Evolutionary conservation across 2,113 vertebrate genomes (phyloP), one percentile per base, ranked within the genome.

Genomic region (Pica pica): DNA sequence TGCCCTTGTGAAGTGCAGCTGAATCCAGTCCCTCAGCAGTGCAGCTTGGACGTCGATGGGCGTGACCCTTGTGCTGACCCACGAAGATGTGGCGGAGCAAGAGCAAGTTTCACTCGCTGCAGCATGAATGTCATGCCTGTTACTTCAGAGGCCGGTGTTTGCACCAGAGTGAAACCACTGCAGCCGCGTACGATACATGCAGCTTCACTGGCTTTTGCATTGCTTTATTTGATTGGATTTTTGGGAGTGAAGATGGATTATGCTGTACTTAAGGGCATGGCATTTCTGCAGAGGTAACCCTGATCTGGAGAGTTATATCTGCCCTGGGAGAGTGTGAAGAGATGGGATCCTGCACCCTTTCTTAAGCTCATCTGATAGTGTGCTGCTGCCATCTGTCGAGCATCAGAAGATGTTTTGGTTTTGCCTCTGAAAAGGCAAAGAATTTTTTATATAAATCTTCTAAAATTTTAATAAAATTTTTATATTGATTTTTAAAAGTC

Each of bases 381-480:
- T 95, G 86, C 94, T 97, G 94, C 95, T 96, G 96, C 96, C 96
- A 94, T 49, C 96, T 96, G 87, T 28, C 8, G 96, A 50, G 8
- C n/a, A 7, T 44, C 56, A 42, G 57, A 65, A 50, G 52, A 59
- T 3, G 1, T 41, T 84, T 70, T 49, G 37, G 28, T 4, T 88
- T 92, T 96, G 88, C 83, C 88, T 93, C 37, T 44, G 35, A 95
- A 94, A 82, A 71, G 73, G 76, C 85, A 78, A 67, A 24, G 6
- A 41, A 24, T 59, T 81, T 90, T 94, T 91, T 92, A 86, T 61
- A 82, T 44, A 73, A 44, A 42, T 86, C 35, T 74, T 74, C 21
- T 35, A n/a, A 89, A 81, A 82, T 20, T 60, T 83, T 84, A 96
- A 96, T 96, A 95, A 96, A 97, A 63, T 4, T 94, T 96, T 95